phyloP scores from a whole-genome alignment of 2,888 invertebrate species.

The Tetranychus truncatus region DNA sequence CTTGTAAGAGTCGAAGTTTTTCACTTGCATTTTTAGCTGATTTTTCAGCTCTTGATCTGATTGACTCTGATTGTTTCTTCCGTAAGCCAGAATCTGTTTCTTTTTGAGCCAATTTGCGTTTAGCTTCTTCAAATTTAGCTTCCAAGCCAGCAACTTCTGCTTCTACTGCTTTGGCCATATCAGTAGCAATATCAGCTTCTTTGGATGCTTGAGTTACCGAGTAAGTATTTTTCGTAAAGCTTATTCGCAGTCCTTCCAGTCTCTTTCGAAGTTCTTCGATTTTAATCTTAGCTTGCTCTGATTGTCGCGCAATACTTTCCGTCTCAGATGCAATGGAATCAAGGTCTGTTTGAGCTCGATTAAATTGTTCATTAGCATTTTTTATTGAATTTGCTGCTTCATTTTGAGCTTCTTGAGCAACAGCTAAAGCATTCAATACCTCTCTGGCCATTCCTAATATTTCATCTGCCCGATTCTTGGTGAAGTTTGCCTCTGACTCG shows the following conservation, averaged over 20 bases:
- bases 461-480: constrained; percentile 49
- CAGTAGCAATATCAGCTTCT: constrained; percentile 52
- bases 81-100: constrained; percentile 56
- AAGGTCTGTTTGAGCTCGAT: constrained; percentile 55
- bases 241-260: constrained; percentile 54
- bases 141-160: constrained; percentile 38
- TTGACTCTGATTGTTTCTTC: constrained; percentile 53
- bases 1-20: constrained; percentile 41
- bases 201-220: constrained; percentile 61
- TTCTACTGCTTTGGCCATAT: constrained; percentile 40
- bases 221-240: constrained; percentile 59
- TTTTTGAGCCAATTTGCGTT: constrained; percentile 49
- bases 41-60: constrained; percentile 59
- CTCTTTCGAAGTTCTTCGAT: constrained; percentile 52
- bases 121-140: constrained; percentile 50
- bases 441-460: constrained; percentile 53
- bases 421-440: constrained; percentile 56
- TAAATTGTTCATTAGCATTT: constrained; percentile 60
- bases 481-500: constrained; percentile 51
- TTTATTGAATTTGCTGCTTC: constrained; percentile 61
- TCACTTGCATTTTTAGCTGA: constrained; percentile 58
- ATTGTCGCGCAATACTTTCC: constrained; percentile 54
- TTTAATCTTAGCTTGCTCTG: constrained; percentile 55
- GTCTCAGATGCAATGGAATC: constrained; percentile 61
- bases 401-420: constrained; percentile 60